Conservation (phyloP, 2,113 vertebrate species). For the Proteles cristata region DNA sequence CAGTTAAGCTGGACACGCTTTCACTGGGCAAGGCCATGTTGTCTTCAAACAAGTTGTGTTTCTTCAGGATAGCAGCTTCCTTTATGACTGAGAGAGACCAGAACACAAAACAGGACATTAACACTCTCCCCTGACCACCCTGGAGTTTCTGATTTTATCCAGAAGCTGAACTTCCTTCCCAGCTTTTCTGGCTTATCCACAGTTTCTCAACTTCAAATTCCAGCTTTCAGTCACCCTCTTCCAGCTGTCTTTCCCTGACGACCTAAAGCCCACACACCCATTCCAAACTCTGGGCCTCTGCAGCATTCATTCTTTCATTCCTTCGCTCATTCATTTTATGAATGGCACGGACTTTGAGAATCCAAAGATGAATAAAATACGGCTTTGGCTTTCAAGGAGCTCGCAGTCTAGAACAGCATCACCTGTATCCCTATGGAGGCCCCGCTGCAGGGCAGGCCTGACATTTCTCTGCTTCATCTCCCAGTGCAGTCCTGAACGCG, state of each 20-base stretch:
- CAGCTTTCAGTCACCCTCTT: neutral
- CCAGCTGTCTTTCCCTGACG: neutral
- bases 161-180: neutral
- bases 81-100: conserved; percentile 90
- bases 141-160: neutral
- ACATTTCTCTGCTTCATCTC: neutral
- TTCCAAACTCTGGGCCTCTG: neutral
- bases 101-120: conserved; percentile 27
- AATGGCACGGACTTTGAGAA: neutral
- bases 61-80: conserved; percentile 92
- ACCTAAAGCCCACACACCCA: neutral
- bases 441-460: neutral
- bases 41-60: conserved; percentile 94
- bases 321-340: neutral
- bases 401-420: accelerated
- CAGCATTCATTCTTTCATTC: neutral
- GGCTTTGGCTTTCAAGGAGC: neutral
- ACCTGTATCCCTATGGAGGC: neutral
- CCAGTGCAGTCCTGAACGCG: neutral
- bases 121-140: neutral
- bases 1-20: conserved; percentile 90
- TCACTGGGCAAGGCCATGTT: conserved; percentile 87
- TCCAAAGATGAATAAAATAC: neutral
- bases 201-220: neutral
- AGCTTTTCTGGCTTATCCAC: neutral